Conservation (phyloP, 2,797 vertebrate species). For the Geranospiza caerulescens region DNA sequence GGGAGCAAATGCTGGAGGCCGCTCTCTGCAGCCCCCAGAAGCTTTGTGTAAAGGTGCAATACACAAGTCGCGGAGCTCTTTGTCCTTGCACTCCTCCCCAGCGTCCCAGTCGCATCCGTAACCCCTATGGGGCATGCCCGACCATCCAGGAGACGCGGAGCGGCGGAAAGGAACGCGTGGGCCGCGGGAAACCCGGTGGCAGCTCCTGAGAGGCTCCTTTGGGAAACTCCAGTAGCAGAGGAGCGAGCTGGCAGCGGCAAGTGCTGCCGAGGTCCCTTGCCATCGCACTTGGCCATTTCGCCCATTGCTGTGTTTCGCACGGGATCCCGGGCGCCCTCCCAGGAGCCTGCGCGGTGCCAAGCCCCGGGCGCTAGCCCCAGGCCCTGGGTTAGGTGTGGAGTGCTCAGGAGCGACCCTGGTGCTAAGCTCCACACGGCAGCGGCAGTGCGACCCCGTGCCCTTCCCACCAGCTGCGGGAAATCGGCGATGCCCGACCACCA, state of each 20-base stretch:
- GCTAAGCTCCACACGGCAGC: not conserved
- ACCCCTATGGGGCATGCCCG: not conserved
- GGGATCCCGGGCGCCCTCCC: not conserved
- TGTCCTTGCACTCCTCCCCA: not conserved
- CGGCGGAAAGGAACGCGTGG: not conserved
- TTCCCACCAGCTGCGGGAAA: not conserved
- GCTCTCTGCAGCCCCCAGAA: not conserved
- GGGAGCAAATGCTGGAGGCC: not conserved
- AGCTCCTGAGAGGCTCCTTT: not conserved
- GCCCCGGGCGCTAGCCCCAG: not conserved
- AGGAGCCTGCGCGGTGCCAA: fast-evolving
- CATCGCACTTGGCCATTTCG: fast-evolving
- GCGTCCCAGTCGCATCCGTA: not conserved
- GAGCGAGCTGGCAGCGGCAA: not conserved
- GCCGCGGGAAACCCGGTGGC: not conserved
- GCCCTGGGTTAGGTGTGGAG: not conserved
- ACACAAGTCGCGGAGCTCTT: fast-evolving
- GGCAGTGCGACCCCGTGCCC: fast-evolving
- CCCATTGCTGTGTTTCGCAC: not conserved
- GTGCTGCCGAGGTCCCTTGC: not conserved
- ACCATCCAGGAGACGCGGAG: fast-evolving
- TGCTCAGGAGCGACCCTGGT: not conserved
- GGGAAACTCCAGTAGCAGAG: not conserved
- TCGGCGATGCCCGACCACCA: fast-evolving
- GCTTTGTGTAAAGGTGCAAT: not conserved